Conservation (phyloP, 2,797 vertebrate genomes). For the Odontamblyopus rebecca region DNA sequence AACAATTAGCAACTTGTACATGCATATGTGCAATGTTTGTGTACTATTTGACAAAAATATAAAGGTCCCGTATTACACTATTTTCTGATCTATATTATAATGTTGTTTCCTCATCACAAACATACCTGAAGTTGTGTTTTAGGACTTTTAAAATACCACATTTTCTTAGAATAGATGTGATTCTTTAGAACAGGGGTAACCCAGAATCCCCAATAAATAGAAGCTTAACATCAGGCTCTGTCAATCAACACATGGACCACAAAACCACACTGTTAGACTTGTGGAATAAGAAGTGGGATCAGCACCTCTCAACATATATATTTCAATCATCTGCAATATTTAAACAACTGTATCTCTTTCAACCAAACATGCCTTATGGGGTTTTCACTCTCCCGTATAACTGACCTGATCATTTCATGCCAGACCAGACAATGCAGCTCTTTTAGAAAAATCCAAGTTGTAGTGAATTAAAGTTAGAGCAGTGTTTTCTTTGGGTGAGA, state of each 20-base stretch:
- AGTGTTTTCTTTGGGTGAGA: constrained; percentile 68
- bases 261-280: not conserved
- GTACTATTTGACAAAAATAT: no score
- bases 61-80: no score
- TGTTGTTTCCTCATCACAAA: no score
- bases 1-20: no score
- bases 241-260: constrained; percentile 4
- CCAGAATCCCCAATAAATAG: not conserved
- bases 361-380: constrained; percentile 43
- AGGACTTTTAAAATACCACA: not conserved
- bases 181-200: no score
- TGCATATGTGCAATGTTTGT: not conserved
- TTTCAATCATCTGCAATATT: constrained; percentile 30
- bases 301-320: not conserved
- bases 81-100: no score
- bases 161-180: not conserved
- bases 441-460: constrained; percentile 55
- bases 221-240: not conserved
- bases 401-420: constrained; percentile 36
- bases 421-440: constrained; percentile 52
- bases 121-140: no score
- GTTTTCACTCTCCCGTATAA: constrained; percentile 28
- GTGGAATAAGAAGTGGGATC: not conserved
- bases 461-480: constrained; percentile 41
- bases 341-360: constrained; percentile 43